Percentiles rank a stretch among this genome's conserved stretches.
phyloP scores from a whole-genome alignment of 2,797 vertebrate genomes.

The Clarias pachynema region DNA sequence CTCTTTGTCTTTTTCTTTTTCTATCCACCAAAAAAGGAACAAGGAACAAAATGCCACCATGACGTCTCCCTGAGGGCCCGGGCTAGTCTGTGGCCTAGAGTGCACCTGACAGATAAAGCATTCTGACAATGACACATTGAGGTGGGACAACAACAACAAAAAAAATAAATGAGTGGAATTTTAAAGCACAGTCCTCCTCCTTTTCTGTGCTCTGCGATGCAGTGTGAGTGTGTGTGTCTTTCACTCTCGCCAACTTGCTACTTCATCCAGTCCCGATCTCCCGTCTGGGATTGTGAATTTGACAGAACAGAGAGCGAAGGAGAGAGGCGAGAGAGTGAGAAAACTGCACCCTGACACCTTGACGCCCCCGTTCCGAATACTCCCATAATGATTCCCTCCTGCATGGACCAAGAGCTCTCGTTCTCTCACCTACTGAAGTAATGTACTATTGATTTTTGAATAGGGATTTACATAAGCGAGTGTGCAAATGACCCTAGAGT shows the following conservation, averaged over 20 bases:
- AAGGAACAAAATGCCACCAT: slow-evolving; percentile 56
- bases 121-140: slow-evolving; percentile 79
- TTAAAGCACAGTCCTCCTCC: slow-evolving; percentile 65
- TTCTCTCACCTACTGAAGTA: slow-evolving; percentile 46
- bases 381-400: slow-evolving; percentile 47
- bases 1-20: slow-evolving; percentile 12
- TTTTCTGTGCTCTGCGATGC: not conserved
- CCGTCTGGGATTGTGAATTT: slow-evolving; percentile 57
- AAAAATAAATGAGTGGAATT: slow-evolving; percentile 72
- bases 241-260: slow-evolving; percentile 35
- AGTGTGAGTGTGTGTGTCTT: slow-evolving; percentile 8
- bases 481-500: slow-evolving; percentile 48
- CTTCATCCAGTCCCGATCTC: slow-evolving; percentile 37
- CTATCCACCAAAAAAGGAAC: slow-evolving; percentile 31
- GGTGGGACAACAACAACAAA: slow-evolving; percentile 65
- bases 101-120: slow-evolving; percentile 76
- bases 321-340: slow-evolving; percentile 30
- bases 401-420: slow-evolving; percentile 18
- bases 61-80: slow-evolving; percentile 75
- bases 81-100: slow-evolving; percentile 74
- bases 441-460: slow-evolving; percentile 59
- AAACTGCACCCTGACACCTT: slow-evolving; percentile 56
- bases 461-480: slow-evolving; percentile 54
- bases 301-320: slow-evolving; percentile 51
- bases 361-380: slow-evolving; percentile 38